Evolutionary conservation across 1,140 invertebrate genomes (phyloP).

Genomic region (Steinernema feltiae): DNA sequence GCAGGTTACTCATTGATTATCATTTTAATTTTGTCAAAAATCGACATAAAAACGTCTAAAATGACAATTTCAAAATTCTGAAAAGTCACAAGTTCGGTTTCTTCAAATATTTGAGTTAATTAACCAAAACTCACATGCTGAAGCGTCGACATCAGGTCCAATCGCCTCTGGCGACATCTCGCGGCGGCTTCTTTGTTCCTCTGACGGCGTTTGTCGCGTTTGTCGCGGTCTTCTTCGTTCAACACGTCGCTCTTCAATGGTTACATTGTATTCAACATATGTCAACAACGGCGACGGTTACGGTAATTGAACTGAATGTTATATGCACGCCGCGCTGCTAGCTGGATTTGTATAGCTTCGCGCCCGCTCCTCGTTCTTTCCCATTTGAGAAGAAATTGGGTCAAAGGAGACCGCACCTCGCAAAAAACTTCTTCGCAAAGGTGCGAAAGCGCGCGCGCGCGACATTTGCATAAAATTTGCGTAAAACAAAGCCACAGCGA

Average conservation of each 20-base stretch:
- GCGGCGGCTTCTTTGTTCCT: slow-evolving; percentile 35
- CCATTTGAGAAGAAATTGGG: neutral
- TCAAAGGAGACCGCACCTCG: neutral
- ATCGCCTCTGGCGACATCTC: slow-evolving; percentile 29
- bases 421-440: neutral
- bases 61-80: neutral
- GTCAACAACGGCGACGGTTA: neutral
- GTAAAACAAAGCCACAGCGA: neutral
- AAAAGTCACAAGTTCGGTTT: neutral
- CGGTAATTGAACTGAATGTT: neutral
- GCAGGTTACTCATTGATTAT: no score
- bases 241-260: no score
- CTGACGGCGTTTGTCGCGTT: slow-evolving; percentile 28
- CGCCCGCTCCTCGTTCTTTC: neutral
- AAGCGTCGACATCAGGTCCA: slow-evolving; percentile 30
- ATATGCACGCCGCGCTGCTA: no score
- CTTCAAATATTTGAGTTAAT: neutral
- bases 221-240: slow-evolving; percentile 25
- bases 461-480: slow-evolving; percentile 5
- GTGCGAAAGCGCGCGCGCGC: neutral
- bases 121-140: slow-evolving; percentile 23
- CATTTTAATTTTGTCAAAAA: no score
- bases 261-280: no score
- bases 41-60: no score
- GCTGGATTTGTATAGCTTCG: no score